A percentile compares a stretch with the other conserved stretches of the same genome.
Conservation (phyloP, 2,113 vertebrate genomes). For the Aphyosemion australe region DNA sequence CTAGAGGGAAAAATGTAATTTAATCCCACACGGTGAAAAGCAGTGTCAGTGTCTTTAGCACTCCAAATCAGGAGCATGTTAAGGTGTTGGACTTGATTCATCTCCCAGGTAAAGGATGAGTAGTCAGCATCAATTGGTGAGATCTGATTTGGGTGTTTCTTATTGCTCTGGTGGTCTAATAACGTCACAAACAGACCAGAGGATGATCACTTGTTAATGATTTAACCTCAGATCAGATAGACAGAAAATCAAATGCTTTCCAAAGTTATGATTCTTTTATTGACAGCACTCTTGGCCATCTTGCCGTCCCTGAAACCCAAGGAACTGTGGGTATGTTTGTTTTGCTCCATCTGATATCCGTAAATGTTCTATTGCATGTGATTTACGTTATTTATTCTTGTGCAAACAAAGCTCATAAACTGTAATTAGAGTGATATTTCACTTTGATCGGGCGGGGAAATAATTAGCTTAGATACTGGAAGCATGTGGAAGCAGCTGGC, state of each 20-base stretch:
- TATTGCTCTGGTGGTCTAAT: too few relatives aligned
- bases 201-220: too few relatives aligned
- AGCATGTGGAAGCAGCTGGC: slow-evolving; percentile 19
- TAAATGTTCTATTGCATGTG: neutral
- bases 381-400: slow-evolving; percentile 3
- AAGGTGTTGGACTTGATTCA: slow-evolving; percentile 38
- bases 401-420: slow-evolving; percentile 1
- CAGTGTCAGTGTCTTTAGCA: slow-evolving; percentile 52
- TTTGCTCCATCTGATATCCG: neutral
- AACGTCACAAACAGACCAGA: too few relatives aligned
- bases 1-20: slow-evolving; percentile 60
- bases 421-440: slow-evolving; percentile 13
- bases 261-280: too few relatives aligned
- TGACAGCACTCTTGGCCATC: too few relatives aligned
- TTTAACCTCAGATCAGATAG: too few relatives aligned
- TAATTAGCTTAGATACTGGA: neutral
- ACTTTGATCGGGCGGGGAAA: neutral
- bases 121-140: too few relatives aligned
- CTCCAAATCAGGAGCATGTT: slow-evolving; percentile 37
- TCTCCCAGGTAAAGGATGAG: too few relatives aligned
- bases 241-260: too few relatives aligned
- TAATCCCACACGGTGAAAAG: slow-evolving; percentile 52
- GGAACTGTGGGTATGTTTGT: neutral
- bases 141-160: too few relatives aligned
- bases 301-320: too few relatives aligned